Evolutionary conservation across 2,113 vertebrate genomes (phyloP), one percentile per base, ranked within the genome.

Genomic region (Beaufortia kweichowensis): DNA sequence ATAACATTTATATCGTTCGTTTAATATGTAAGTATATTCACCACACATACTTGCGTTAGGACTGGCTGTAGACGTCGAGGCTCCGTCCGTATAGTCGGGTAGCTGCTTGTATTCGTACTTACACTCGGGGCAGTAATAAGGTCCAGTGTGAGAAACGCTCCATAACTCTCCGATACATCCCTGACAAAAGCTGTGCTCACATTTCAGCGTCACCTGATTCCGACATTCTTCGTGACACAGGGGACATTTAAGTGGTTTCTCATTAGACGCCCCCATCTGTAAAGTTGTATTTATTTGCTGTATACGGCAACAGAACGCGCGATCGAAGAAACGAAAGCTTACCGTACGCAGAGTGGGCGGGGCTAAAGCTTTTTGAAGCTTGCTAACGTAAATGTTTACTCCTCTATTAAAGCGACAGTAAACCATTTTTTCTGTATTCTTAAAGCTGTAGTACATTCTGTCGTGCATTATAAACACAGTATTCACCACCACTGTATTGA

Each of bases 161-260:
- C 91, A 93, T 17, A 92, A 33, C 71, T 92, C 92, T 7, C 83
- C 84, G 26, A 92, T 86, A 15, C 92, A 93, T 2, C 80, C 69
- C 5, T 60, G 79, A 64, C 92, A 93, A 85, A 91, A 93, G 0
- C 78, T n/a, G 79, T 93, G 92, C 2, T 84, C 75, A 15, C 91
- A 93, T 6, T 69, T 86, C 8, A 93, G 82, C 2, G 53, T 82
- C 39, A 88, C 82, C 2, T 82, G 84, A 0, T 88, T 72, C 23
- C 15, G 26, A 3, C 83, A 85, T 2, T 78, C 50, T 3, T 79
- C 28, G 6, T 78, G n/a, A 68, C 92, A 93, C 35, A 93, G 55
- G 0, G 82, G 85, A 60, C 91, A 92, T 15, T 0, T 35, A 29
- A 35, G 79, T 0, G 82, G 79, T 0, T 85, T 89, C 0, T 81